Evolutionary conservation across 2,888 invertebrate genomes (phyloP).

Genomic region (Aromia moschata): DNA sequence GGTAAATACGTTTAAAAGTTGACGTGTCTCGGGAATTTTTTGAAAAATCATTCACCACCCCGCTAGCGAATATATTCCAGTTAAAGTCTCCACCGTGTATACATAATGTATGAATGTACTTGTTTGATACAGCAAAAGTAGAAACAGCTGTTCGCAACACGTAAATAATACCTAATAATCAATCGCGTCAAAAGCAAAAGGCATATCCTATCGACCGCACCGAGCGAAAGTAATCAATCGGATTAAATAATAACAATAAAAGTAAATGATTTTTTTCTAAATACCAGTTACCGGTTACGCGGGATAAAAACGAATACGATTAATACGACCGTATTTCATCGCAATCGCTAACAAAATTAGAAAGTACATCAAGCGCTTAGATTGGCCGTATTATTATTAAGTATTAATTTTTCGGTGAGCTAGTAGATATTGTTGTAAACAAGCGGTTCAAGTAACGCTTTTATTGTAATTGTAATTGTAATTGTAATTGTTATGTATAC

Average conservation of each 20-base stretch:
- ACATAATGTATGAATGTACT: too few species aligned
- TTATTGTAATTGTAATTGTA: neutral
- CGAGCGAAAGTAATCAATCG: conserved; percentile 11
- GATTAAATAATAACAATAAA: conserved; percentile 7
- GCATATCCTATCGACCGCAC: too few species aligned
- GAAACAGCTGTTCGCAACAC: too few species aligned
- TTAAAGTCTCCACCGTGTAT: too few species aligned
- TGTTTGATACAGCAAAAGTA: too few species aligned
- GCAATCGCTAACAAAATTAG: neutral
- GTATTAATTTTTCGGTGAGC: conserved; percentile 5
- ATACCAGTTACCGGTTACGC: neutral
- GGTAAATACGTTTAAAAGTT: too few species aligned
- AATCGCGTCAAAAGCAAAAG: too few species aligned
- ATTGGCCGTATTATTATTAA: neutral
- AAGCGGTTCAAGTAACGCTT: conserved; percentile 4
- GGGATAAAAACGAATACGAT: conserved; percentile 5
- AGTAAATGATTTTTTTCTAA: neutral
- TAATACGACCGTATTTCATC: conserved; percentile 2
- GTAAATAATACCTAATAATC: too few species aligned
- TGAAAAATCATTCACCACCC: too few species aligned
- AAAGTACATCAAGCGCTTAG: neutral
- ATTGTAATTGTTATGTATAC: too few species aligned
- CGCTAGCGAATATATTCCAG: too few species aligned
- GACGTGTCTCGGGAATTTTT: too few species aligned
- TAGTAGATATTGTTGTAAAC: conserved; percentile 9